phyloP scores from a whole-genome alignment of 2,888 invertebrate genomes.

The Acronicta alni region DNA sequence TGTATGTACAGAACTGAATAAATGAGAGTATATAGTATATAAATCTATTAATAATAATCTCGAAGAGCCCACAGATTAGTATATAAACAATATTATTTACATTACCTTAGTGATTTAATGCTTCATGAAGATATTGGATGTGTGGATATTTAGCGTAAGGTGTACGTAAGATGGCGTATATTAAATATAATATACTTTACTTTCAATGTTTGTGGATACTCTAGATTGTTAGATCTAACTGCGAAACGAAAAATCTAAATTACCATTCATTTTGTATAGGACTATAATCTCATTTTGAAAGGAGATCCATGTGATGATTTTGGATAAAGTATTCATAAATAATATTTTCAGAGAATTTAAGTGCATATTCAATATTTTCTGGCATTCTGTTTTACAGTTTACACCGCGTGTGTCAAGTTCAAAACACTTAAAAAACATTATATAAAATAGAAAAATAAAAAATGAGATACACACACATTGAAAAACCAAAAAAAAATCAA shows the following conservation, averaged over 20 bases:
- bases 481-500: conserved; percentile 36
- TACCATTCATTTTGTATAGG: too few relatives aligned
- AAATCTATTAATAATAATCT: conserved; percentile 13
- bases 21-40: conserved; percentile 13
- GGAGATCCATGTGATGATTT: too few relatives aligned
- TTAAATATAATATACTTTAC: conserved; percentile 14
- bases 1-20: neutral
- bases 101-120: conserved; percentile 36
- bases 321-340: too few relatives aligned
- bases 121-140: conserved; percentile 40
- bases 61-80: conserved; percentile 44
- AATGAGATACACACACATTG: conserved; percentile 32
- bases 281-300: too few relatives aligned
- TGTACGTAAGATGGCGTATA: conserved; percentile 26
- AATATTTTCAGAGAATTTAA: too few relatives aligned
- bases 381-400: too few relatives aligned
- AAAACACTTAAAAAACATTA: too few relatives aligned
- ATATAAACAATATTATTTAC: conserved; percentile 16
- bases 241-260: too few relatives aligned
- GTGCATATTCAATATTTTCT: too few relatives aligned
- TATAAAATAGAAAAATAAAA: neutral
- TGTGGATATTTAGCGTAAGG: conserved; percentile 30
- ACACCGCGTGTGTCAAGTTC: too few relatives aligned
- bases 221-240: too few relatives aligned
- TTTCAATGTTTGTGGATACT: conserved; percentile 31